Evolutionary conservation across 2,113 vertebrate genomes (phyloP).

Genomic region (Chaetura pelagica): DNA sequence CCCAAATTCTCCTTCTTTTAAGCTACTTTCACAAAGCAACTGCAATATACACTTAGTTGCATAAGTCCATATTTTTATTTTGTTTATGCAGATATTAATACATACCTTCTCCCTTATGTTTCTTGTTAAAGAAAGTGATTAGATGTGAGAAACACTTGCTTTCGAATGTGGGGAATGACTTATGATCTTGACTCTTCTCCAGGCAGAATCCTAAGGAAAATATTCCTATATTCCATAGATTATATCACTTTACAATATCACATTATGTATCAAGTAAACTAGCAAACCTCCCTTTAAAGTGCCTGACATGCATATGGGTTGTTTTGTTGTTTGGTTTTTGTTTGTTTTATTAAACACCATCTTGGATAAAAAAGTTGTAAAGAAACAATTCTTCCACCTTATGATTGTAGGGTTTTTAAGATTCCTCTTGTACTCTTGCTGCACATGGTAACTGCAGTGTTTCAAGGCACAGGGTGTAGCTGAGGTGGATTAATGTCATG

Average conservation of each 20-base stretch:
- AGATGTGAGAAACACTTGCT: background rate
- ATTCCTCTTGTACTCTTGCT: background rate
- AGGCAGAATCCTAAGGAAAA: background rate
- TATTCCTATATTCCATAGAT: background rate
- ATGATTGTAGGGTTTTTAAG: background rate
- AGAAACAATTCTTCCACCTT: background rate
- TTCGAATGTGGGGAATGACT: background rate
- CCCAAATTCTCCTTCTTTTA: background rate
- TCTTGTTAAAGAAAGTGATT: background rate
- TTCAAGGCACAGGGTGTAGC: background rate
- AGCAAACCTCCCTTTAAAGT: background rate
- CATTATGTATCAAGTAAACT: background rate
- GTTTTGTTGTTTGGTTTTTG: background rate
- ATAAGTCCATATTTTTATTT: background rate
- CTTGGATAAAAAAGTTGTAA: background rate
- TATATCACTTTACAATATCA: background rate
- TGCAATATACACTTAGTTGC: background rate
- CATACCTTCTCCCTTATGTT: background rate
- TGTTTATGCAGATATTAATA: background rate
- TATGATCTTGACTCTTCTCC: background rate
- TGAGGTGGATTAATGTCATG: background rate
- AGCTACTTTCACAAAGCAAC: background rate
- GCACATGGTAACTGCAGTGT: accelerated
- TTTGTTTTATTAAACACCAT: background rate
- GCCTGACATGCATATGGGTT: background rate